Percentiles rank a stretch among this genome's conserved stretches.
Conservation (phyloP, 64 coral and sea anemone genomes). For the Pachyseris speciosa region DNA sequence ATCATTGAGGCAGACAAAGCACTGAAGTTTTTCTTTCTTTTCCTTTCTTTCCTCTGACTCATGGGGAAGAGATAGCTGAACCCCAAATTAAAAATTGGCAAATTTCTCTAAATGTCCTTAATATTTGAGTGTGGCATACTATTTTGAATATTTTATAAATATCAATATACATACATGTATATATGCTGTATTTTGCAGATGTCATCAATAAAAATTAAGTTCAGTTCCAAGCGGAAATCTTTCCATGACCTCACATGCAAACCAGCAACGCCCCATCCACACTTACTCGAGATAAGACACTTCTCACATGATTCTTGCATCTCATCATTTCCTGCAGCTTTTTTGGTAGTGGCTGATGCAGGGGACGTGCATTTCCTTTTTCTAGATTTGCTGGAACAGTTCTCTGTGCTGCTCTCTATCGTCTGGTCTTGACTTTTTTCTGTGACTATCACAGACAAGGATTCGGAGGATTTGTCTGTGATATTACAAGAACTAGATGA, state of each 20-base stretch:
- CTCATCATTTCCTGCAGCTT: neutral
- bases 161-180: neutral
- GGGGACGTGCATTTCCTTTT: neutral
- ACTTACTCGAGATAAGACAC: slow-evolving; percentile 3
- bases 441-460: neutral
- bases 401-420: neutral
- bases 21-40: no score
- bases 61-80: no score
- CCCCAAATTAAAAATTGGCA: no score
- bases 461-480: neutral
- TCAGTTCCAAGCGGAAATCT: neutral
- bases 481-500: slow-evolving; percentile 10
- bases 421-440: neutral
- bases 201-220: neutral
- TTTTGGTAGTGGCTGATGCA: neutral
- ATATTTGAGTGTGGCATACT: no score
- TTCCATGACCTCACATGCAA: no score
- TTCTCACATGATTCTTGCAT: slow-evolving; percentile 3
- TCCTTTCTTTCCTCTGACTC: no score
- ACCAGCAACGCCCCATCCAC: neutral
- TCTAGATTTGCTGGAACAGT: neutral
- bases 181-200: no score
- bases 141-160: no score
- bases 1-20: no score
- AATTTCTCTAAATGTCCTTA: no score